Evolutionary conservation across 1,140 invertebrate genomes (phyloP).

Genomic region (Ctenoplectra terminalis): DNA sequence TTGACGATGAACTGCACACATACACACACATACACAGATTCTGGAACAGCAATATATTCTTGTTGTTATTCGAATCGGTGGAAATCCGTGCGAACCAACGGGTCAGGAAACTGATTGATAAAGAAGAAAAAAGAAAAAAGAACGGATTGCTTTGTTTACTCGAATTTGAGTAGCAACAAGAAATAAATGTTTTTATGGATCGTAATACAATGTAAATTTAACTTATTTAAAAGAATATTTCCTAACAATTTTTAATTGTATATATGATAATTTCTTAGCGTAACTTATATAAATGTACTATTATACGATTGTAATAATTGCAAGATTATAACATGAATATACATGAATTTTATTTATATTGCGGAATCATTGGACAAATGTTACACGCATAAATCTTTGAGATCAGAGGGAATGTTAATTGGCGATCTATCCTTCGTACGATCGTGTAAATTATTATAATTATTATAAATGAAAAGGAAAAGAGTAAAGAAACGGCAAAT

Average conservation of each 20-base stretch:
- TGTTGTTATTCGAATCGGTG: constrained; percentile 22
- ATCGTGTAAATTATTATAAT: constrained; percentile 56
- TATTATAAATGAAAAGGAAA: constrained; percentile 12
- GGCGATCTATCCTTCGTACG: constrained; percentile 38
- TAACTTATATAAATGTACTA: constrained; percentile 78
- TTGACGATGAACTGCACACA: constrained; percentile 43
- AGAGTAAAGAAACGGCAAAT: neutral
- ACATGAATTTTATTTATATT: constrained; percentile 81
- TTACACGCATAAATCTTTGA: constrained; percentile 58
- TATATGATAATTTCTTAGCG: constrained; percentile 81
- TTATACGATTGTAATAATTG: constrained; percentile 79
- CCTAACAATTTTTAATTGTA: constrained; percentile 82
- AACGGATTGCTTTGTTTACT: neutral
- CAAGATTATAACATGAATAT: constrained; percentile 72
- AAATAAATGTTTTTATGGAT: constrained; percentile 66
- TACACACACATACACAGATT: constrained; percentile 36
- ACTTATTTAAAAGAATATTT: constrained; percentile 80
- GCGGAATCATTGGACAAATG: constrained; percentile 49
- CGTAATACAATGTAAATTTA: constrained; percentile 79
- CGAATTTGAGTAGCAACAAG: constrained; percentile 48
- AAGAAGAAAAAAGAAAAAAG: neutral
- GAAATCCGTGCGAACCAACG: constrained; percentile 8
- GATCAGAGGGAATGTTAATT: constrained; percentile 37
- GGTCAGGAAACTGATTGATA: neutral
- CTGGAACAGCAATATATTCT: constrained; percentile 18